phyloP scores from a whole-genome alignment of 2,113 vertebrate species.

The Petaurus breviceps region DNA sequence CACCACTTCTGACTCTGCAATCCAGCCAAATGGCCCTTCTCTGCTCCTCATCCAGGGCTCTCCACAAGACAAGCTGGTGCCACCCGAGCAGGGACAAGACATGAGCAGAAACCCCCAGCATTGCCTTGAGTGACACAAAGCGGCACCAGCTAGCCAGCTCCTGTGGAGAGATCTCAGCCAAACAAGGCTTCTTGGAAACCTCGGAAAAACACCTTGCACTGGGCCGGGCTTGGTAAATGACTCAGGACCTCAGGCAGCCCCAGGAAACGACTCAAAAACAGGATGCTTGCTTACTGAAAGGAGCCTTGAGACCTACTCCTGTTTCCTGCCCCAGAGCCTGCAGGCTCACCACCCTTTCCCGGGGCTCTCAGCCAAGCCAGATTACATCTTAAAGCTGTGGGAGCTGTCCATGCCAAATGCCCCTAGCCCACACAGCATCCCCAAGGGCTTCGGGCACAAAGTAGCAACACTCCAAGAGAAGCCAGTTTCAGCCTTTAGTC shows the following conservation, averaged over 20 bases:
- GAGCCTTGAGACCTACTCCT: not conserved
- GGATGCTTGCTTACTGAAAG: not conserved
- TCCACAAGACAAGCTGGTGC: too few relatives aligned
- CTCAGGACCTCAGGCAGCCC: not conserved
- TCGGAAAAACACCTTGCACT: not conserved
- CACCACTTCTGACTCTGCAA: not conserved
- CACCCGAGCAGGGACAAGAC: too few relatives aligned
- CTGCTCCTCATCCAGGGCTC: too few relatives aligned
- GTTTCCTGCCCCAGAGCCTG: not conserved
- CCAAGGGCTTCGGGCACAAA: not conserved
- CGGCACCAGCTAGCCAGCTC: not conserved
- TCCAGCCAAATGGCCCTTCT: not conserved
- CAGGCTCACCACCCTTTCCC: not conserved
- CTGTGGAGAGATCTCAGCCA: too few relatives aligned
- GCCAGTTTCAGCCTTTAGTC: not conserved
- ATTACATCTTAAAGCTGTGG: fast-evolving
- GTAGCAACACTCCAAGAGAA: not conserved
- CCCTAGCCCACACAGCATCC: not conserved
- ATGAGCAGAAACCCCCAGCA: too few relatives aligned
- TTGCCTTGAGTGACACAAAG: not conserved
- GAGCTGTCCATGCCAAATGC: not conserved
- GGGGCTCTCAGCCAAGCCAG: not conserved
- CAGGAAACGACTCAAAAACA: not conserved
- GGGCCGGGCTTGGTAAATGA: too few relatives aligned
- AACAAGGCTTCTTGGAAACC: not conserved